phyloP scores from a whole-genome alignment of 2,797 vertebrate species.

The Gambelia wislizenii region DNA sequence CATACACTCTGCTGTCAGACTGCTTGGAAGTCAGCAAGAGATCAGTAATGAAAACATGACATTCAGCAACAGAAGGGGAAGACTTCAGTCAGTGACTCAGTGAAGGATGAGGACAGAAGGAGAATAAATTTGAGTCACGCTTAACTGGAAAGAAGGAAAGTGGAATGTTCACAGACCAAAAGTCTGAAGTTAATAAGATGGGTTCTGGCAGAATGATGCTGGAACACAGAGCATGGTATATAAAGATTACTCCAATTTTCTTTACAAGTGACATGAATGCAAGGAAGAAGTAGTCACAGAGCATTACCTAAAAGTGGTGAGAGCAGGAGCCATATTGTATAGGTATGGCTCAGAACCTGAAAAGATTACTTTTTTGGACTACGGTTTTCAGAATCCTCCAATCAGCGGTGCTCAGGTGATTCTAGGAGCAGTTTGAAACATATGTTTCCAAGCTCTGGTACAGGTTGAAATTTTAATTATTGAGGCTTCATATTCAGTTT shows the following conservation, averaged over 20 bases:
- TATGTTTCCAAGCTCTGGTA: neutral
- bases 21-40: slow-evolving; percentile 33
- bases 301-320: neutral
- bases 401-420: too few relatives aligned
- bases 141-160: slow-evolving; percentile 34
- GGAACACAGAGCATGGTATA: neutral
- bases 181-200: slow-evolving; percentile 38
- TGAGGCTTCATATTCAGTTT: neutral
- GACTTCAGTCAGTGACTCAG: slow-evolving; percentile 50
- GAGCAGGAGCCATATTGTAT: neutral
- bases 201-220: slow-evolving; percentile 21
- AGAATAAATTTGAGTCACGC: slow-evolving; percentile 55
- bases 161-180: slow-evolving; percentile 37
- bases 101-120: slow-evolving; percentile 37
- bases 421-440: too few relatives aligned
- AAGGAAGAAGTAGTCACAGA: accelerated
- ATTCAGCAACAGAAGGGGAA: slow-evolving; percentile 23
- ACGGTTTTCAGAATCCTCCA: too few relatives aligned
- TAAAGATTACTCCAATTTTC: slow-evolving; percentile 27
- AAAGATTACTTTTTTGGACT: too few relatives aligned
- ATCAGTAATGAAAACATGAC: slow-evolving; percentile 48
- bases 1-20: slow-evolving; percentile 31
- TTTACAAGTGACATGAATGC: slow-evolving; percentile 3
- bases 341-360: neutral
- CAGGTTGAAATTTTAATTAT: neutral